Evolutionary conservation across 1,140 invertebrate genomes (phyloP).

Genomic region (Leptopilina boulardi): DNA sequence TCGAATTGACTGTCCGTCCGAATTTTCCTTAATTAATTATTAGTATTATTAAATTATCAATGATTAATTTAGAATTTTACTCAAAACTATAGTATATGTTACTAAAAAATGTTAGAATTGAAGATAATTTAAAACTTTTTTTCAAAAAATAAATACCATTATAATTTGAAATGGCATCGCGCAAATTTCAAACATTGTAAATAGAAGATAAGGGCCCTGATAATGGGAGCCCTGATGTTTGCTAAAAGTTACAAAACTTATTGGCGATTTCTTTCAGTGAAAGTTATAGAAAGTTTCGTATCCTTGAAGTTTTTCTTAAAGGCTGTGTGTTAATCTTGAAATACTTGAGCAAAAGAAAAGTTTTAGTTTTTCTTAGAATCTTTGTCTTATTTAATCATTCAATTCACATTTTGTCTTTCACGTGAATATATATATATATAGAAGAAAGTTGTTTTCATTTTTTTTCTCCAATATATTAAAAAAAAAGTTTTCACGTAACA

Average conservation of each 20-base stretch:
- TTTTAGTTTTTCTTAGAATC: not conserved
- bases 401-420: not conserved
- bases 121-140: too few species aligned
- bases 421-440: too few species aligned
- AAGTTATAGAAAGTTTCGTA: constrained; percentile 29
- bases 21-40: too few species aligned
- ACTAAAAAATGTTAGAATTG: too few species aligned
- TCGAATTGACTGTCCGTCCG: too few species aligned
- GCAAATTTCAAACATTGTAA: not conserved
- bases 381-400: not conserved
- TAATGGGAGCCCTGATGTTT: not conserved
- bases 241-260: constrained; percentile 14
- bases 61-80: too few species aligned
- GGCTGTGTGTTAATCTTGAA: not conserved
- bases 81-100: too few species aligned
- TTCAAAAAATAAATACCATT: too few species aligned
- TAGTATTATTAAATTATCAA: too few species aligned
- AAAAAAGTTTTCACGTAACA: not conserved
- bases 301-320: constrained; percentile 7
- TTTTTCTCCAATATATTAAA: too few species aligned
- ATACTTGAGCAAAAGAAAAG: not conserved
- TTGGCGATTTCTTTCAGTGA: constrained; percentile 25
- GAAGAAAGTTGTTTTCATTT: too few species aligned
- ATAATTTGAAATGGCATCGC: not conserved
- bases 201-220: not conserved